Percentiles rank a stretch among this genome's conserved stretches.
Evolutionary conservation across 2,797 vertebrate genomes (phyloP).

Genomic region (Rhodeus uyekii): DNA sequence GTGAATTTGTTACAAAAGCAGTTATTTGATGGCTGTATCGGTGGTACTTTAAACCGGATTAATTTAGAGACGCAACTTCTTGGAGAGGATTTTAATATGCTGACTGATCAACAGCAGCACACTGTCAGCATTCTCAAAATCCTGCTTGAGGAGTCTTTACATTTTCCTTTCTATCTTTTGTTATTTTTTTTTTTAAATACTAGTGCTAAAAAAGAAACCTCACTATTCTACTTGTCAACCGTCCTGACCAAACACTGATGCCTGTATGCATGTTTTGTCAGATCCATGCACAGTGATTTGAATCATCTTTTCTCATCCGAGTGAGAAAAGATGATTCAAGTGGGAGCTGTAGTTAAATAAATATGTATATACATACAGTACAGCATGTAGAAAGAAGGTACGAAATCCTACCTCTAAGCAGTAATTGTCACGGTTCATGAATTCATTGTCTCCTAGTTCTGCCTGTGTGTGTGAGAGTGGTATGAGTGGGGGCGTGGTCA

Average conservation of each 20-base stretch:
- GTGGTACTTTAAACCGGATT: neutral
- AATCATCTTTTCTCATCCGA: constrained; percentile 44
- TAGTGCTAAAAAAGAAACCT: neutral
- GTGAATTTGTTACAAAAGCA: neutral
- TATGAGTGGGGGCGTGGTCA: no score
- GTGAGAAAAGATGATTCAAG: no score
- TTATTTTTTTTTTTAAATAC: no score
- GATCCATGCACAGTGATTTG: constrained; percentile 40
- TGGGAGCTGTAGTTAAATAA: no score
- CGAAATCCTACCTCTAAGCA: no score
- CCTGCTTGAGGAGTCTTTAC: neutral
- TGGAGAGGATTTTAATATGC: constrained; percentile 3
- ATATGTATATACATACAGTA: no score
- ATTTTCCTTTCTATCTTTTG: no score
- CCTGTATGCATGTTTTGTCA: constrained; percentile 45
- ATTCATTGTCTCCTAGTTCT: no score
- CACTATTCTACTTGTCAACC: neutral
- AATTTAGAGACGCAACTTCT: neutral
- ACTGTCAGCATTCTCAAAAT: neutral
- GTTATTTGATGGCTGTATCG: neutral
- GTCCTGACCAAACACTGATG: neutral
- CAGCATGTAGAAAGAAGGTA: no score
- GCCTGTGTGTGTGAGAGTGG: no score
- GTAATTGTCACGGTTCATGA: no score
- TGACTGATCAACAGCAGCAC: neutral